Evolutionary conservation across 2,888 invertebrate species (phyloP), one percentile per base, ranked within the genome.

Genomic region (Zootermopsis nevadensis): DNA sequence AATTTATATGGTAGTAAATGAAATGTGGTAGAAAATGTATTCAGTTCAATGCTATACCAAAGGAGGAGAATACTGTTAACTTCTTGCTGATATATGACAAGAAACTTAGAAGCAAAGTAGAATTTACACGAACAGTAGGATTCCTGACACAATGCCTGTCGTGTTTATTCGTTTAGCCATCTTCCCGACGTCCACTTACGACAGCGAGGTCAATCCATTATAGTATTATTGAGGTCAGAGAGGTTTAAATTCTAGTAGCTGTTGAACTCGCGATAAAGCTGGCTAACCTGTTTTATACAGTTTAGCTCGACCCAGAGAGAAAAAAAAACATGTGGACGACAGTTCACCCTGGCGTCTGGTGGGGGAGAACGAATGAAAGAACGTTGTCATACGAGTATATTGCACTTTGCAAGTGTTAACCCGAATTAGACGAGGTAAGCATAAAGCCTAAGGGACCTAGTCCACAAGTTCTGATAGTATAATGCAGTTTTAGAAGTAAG

Each of bases 1-100:
- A 27, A 42, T 8, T 4, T 74, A n/a, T 74, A 74, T n/a, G 74
- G 15, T 74, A 42, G 74, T n/a, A 74, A 74, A 74, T 69, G 55
- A 82, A 83, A 83, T 83, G 83, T 67, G 83, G 83, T 72, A 79
- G 83, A 83, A 83, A 83, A 83, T 83, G 12, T 83, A 83, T 83
- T 83, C 83, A 81, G 81, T 38, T 74, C n/a, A 38, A 38, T 38
- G 74, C 74, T 74, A 42, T 38, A n/a, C 8, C 74, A 69, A 27
- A 15, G n/a, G n/a, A 60, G 7, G 60, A n/a, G n/a, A n/a, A 60
- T 60, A n/a, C n/a, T 69, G 69, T 74, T 33, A n/a, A n/a, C 74
- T 74, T 74, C 74, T 33, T 33, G 42, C n/a, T 60, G 67, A 42
- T 67, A 60, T 67, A 80, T 66, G 66, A 66, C 35, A 80, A 80